Conservation (phyloP, 2,113 vertebrate genomes). For the Oryzias curvinotus region DNA sequence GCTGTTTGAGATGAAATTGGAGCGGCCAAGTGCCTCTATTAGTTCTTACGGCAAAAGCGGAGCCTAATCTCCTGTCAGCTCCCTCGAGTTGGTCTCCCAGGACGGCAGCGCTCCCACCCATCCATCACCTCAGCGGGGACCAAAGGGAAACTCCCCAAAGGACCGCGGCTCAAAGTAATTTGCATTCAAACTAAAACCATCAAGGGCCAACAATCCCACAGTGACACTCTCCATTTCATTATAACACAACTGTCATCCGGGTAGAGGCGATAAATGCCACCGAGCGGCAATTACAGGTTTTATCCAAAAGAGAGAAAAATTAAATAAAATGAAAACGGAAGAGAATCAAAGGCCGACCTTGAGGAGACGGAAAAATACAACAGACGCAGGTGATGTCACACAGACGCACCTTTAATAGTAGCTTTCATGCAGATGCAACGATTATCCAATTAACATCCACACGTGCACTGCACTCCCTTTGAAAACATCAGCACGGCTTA, state of each 20-base stretch:
- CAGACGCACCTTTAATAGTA: not conserved
- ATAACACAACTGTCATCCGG: constrained; percentile 39
- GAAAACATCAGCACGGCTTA: not conserved
- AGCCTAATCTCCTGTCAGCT: constrained; percentile 67
- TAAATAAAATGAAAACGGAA: constrained; percentile 41
- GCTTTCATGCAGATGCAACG: not conserved
- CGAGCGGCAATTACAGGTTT: constrained; percentile 45
- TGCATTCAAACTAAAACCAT: constrained; percentile 65
- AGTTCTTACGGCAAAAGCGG: constrained; percentile 45
- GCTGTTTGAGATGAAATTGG: constrained; percentile 54
- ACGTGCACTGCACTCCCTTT: not conserved
- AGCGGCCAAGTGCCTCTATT: constrained; percentile 56
- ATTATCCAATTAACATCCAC: constrained; percentile 12
- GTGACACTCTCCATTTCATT: constrained; percentile 53
- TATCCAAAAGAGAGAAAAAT: constrained; percentile 14
- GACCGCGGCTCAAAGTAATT: constrained; percentile 61
- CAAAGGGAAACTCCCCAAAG: constrained; percentile 55
- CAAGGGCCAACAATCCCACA: constrained; percentile 55
- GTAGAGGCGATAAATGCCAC: constrained; percentile 40
- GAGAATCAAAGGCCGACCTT: not conserved
- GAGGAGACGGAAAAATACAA: not conserved
- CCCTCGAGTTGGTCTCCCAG: constrained; percentile 54
- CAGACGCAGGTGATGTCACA: constrained; percentile 1
- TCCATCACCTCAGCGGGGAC: constrained; percentile 67
- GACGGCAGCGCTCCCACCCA: constrained; percentile 51